Percentiles rank a stretch among this genome's conserved stretches.
Evolutionary conservation across 1,140 invertebrate species (phyloP).

Genomic region (Megalopta genalis): DNA sequence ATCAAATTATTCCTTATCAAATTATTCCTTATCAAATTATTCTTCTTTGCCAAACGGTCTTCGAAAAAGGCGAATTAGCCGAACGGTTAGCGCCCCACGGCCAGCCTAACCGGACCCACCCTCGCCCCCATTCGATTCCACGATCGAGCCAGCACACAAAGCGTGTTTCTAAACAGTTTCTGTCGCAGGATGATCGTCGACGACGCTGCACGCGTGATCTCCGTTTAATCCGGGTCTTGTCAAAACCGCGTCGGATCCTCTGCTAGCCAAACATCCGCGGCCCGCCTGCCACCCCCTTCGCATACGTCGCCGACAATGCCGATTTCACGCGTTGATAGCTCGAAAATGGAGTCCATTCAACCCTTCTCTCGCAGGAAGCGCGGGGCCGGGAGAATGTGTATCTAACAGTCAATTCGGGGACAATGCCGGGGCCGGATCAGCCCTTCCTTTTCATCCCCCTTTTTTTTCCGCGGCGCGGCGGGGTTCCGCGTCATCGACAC

Average conservation of each 20-base stretch:
- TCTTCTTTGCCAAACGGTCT: too few species aligned
- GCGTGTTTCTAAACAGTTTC: conserved; percentile 12
- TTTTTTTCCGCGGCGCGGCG: neutral
- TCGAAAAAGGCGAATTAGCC: too few species aligned
- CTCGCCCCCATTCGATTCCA: neutral
- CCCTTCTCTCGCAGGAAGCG: conserved; percentile 55
- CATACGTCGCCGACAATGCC: conserved; percentile 62
- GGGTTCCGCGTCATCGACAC: conserved; percentile 59
- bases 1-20: too few species aligned
- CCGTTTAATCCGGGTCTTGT: conserved; percentile 73
- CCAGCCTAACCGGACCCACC: too few species aligned
- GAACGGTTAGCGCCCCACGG: too few species aligned
- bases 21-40: too few species aligned
- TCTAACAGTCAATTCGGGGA: conserved; percentile 75
- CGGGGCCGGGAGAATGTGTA: conserved; percentile 41
- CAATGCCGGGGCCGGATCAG: conserved; percentile 59
- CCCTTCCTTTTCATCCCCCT: conserved; percentile 31
- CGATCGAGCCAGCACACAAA: neutral
- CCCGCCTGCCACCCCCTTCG: conserved; percentile 20
- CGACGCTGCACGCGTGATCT: neutral
- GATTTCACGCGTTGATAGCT: conserved; percentile 75
- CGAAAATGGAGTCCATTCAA: conserved; percentile 68
- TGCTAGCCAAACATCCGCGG: conserved; percentile 60
- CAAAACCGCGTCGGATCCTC: conserved; percentile 69
- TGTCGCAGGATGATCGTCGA: neutral